Evolutionary conservation across 2,113 vertebrate genomes (phyloP).

Genomic region (Aramus guarauna): DNA sequence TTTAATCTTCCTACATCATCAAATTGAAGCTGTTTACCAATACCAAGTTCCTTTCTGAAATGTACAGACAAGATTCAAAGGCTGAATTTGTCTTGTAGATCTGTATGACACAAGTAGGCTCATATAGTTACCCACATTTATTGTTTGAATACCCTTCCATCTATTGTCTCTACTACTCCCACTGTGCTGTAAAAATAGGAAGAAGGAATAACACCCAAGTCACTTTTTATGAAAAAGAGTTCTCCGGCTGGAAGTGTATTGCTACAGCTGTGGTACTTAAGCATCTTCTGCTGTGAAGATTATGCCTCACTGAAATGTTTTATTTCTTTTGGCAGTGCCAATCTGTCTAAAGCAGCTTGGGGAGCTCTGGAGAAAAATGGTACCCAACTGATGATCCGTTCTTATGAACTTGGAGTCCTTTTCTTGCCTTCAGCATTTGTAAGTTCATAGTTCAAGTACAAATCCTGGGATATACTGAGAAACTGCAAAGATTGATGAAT

Average conservation of each 20-base stretch:
- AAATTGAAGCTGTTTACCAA: neutral
- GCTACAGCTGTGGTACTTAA: neutral
- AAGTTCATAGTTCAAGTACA: conserved; percentile 69
- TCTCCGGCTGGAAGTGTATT: neutral
- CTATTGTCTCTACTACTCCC: neutral
- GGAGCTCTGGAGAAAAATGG: conserved; percentile 92
- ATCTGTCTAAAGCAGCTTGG: conserved; percentile 98
- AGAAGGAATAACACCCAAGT: neutral
- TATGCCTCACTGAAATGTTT: neutral
- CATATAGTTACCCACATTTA: neutral
- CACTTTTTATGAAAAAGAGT: neutral
- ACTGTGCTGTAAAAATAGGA: conserved; percentile 25
- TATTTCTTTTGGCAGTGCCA: conserved; percentile 79
- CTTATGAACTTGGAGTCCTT: conserved; percentile 95
- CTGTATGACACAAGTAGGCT: neutral
- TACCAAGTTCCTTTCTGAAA: neutral
- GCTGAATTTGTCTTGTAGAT: neutral
- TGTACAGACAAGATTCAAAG: neutral
- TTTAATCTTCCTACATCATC: neutral
- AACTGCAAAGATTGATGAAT: neutral
- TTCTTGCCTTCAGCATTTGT: conserved; percentile 92
- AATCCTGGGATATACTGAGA: neutral
- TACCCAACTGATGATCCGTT: conserved; percentile 93
- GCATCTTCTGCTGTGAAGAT: neutral
- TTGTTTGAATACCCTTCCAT: neutral